These are phyloP conservation scores for Craterocephalus amniculus DNA, from an alignment of 2,797 vertebrate genomes.

Conservation along the genomic window DNA sequence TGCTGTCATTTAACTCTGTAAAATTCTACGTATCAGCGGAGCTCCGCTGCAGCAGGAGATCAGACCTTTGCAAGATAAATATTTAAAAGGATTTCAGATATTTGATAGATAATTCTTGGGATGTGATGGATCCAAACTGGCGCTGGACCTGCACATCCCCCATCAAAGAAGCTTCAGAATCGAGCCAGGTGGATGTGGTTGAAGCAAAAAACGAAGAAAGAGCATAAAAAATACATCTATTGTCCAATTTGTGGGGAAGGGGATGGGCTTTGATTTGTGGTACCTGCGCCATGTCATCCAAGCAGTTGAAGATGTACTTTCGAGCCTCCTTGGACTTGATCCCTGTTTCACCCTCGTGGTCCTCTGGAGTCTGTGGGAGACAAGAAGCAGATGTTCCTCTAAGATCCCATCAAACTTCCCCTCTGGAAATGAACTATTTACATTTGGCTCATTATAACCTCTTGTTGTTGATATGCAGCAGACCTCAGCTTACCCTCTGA, in stretches of 20 bases:
- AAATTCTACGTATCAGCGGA: slow-evolving; percentile 35
- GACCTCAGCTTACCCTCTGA: slow-evolving; percentile 71
- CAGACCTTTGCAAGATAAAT: slow-evolving; percentile 52
- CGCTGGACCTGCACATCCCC: slow-evolving; percentile 14
- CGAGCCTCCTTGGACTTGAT: slow-evolving; percentile 99
- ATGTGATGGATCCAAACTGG: slow-evolving; percentile 52
- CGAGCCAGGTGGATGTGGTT: slow-evolving; percentile 12
- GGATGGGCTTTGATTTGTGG: slow-evolving; percentile 10
- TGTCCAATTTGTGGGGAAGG: not conserved
- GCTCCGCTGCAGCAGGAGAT: slow-evolving; percentile 55
- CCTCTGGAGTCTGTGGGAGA: slow-evolving; percentile 91
- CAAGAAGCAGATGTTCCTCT: slow-evolving; percentile 78
- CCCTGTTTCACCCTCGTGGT: slow-evolving; percentile 97
- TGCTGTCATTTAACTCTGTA: slow-evolving; percentile 65
- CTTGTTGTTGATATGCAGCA: slow-evolving; percentile 74
- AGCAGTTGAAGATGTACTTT: slow-evolving; percentile 99
- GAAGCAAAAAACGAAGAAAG: slow-evolving; percentile 5
- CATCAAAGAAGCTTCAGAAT: slow-evolving; percentile 11
- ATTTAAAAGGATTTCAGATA: slow-evolving; percentile 65
- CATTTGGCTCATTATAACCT: slow-evolving; percentile 75
- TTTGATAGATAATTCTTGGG: slow-evolving; percentile 62
- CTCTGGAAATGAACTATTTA: slow-evolving; percentile 76
- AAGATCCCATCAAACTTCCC: slow-evolving; percentile 71
- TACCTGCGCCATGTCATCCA: slow-evolving; percentile 99
- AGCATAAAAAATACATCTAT: slow-evolving; percentile 1